Percentiles rank a stretch among this genome's conserved stretches.
These are phyloP conservation scores for Tragelaphus eurycerus DNA, from an alignment of 2,797 vertebrate genomes.

Conservation along the genomic window DNA sequence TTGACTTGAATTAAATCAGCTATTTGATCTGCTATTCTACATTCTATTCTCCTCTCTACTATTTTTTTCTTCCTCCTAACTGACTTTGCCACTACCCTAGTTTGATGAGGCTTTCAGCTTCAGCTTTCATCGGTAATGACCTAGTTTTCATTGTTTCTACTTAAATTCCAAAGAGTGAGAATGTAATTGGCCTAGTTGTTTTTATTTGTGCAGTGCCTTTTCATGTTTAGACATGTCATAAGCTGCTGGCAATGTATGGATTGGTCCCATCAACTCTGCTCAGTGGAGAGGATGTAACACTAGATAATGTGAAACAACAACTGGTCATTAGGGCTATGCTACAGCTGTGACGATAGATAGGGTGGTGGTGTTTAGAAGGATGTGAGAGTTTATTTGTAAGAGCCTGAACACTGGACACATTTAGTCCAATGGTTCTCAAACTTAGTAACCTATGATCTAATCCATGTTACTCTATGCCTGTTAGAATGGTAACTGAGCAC, in stretches of 20 bases:
- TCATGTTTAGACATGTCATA: neutral
- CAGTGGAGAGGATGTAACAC: neutral
- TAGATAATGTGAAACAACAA: neutral
- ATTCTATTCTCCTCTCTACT: neutral
- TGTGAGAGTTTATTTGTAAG: neutral
- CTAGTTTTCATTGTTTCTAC: neutral
- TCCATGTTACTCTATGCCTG: neutral
- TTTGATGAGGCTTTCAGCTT: neutral
- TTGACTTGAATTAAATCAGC: neutral
- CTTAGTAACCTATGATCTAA: neutral
- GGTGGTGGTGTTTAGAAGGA: neutral
- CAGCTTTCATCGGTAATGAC: neutral
- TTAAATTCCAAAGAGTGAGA: neutral
- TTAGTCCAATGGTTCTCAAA: neutral
- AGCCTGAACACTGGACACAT: neutral
- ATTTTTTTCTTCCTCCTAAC: neutral
- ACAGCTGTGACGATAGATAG: neutral
- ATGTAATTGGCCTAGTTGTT: neutral
- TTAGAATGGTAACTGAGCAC: neutral
- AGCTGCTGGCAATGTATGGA: neutral
- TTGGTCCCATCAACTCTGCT: neutral
- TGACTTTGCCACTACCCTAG: neutral
- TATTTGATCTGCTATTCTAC: neutral
- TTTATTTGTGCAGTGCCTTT: neutral
- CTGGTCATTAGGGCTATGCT: neutral